phyloP scores from a whole-genome alignment of 2,797 vertebrate genomes.

The Arctocebus calabarensis region DNA sequence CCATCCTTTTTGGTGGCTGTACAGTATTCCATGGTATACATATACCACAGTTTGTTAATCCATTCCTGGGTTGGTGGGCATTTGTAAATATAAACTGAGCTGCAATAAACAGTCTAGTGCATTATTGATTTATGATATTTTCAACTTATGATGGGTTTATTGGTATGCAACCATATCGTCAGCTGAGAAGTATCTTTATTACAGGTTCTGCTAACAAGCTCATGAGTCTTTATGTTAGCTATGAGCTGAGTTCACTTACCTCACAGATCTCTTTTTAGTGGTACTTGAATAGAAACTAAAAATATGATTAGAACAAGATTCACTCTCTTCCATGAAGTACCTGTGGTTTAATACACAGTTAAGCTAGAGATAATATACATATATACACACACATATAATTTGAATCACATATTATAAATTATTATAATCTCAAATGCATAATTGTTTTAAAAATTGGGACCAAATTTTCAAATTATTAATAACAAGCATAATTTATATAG shows the following conservation, averaged over 20 bases:
- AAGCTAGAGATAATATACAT: background rate
- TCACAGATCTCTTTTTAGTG: background rate
- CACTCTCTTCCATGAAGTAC: background rate
- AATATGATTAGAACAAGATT: background rate
- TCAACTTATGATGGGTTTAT: background rate
- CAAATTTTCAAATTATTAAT: background rate
- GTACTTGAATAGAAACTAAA: background rate
- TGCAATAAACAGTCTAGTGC: no score
- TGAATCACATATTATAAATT: background rate
- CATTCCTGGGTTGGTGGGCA: no score
- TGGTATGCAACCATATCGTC: background rate
- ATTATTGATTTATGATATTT: background rate
- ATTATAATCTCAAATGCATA: background rate
- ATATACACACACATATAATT: background rate
- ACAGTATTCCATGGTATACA: no score
- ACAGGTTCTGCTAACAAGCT: no score
- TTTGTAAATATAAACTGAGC: no score
- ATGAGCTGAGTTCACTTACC: background rate
- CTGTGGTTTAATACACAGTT: background rate
- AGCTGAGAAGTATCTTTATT: background rate
- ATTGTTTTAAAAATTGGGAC: background rate
- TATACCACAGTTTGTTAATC: no score
- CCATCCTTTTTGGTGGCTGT: no score
- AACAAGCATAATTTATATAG: background rate
- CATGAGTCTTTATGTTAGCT: no score